These are phyloP conservation scores for Axis porcinus DNA, from an alignment of 2,113 vertebrate genomes.

Conservation along the genomic window DNA sequence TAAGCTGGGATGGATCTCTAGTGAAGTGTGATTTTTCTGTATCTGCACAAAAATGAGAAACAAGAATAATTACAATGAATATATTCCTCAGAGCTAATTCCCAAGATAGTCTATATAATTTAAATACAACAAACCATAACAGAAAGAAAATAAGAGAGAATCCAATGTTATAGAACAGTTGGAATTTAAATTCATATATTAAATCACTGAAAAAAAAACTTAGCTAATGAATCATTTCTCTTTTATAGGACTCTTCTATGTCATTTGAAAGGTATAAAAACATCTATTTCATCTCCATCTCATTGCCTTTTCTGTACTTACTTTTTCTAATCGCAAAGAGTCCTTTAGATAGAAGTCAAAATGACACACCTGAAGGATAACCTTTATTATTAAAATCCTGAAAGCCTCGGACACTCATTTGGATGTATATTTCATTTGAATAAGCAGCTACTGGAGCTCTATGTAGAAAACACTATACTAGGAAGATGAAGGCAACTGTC, in stretches of 20 bases:
- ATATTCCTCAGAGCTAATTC: not conserved
- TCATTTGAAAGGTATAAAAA: not conserved
- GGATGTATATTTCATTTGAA: not conserved
- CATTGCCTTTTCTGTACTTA: not conserved
- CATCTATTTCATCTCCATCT: not conserved
- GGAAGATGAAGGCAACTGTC: not conserved
- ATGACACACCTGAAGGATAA: not conserved
- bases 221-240: not conserved
- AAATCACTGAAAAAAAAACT: not conserved
- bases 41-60: constrained; percentile 70
- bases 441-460: not conserved
- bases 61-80: not conserved
- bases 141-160: not conserved
- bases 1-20: constrained; percentile 92
- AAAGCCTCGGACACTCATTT: not conserved
- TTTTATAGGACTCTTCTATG: not conserved
- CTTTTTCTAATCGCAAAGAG: not conserved
- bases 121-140: not conserved
- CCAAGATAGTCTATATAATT: not conserved
- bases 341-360: not conserved
- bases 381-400: not conserved
- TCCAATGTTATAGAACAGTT: not conserved
- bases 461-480: not conserved
- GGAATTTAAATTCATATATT: not conserved
- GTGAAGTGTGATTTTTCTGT: constrained; percentile 87